Evolutionary conservation across 2,888 invertebrate genomes (phyloP), one percentile per base, ranked within the genome.

Genomic region (Erebia epiphron): DNA sequence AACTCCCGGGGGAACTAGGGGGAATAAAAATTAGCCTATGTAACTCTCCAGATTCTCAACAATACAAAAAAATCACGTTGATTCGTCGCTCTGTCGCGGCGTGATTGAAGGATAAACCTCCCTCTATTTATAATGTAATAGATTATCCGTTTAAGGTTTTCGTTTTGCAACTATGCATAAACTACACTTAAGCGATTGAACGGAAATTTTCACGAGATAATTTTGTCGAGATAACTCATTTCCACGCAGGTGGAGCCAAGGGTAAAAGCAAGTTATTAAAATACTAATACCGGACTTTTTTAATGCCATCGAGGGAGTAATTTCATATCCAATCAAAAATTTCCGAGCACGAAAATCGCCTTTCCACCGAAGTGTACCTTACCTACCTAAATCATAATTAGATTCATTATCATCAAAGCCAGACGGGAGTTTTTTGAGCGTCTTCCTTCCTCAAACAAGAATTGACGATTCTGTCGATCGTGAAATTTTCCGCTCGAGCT

Each of bases 401-500:
- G 72, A 67, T 69, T 66, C 62, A 49, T 67, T 49, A 67, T 46
- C 57, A 58, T 72, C 72, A 67, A 72, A 69, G 67, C 16, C 56
- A 21, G 69, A 58, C 41, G 35, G 35, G 54, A 67, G 64, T 62
- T 68, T 72, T 57, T 66, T 57, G 54, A 74, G 72, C 71, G 64
- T 71, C 69, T 67, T 71, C 68, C 65, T 26, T 58, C 64, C 67
- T 70, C 68, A 70, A 73, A 69, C 66, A 66, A 68, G 62, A 70
- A 71, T 67, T 70, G 68, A 69, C 72, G 72, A 73, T 76, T 75
- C 72, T 70, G 69, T 71, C 71, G 70, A 69, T 73, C 76, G 72
- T 72, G 70, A 68, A 75, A 76, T 75, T 76, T 73, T 76, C 71
- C 73, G 68, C 69, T 64, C 72, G 67, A 74, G 63, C 46, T 68